Evolutionary conservation across 2,797 vertebrate species (phyloP).

Genomic region (Lepidocolaptes lacrymiger): DNA sequence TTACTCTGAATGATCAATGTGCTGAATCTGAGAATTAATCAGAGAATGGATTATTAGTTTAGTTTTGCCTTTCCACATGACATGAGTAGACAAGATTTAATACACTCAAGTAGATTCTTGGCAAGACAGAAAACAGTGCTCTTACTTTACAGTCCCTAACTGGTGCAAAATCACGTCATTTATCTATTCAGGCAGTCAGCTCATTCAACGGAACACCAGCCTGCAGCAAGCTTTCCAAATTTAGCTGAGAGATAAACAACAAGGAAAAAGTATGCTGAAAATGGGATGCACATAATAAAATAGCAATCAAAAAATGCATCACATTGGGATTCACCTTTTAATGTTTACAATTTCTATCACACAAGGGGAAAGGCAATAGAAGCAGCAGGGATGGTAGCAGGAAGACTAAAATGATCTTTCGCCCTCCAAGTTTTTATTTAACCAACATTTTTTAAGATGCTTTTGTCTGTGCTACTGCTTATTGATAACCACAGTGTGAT

Average conservation of each 20-base stretch:
- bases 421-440: not conserved
- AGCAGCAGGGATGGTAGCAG: not conserved
- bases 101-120: not conserved
- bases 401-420: not conserved
- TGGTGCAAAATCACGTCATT: not conserved
- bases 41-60: not conserved
- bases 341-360: not conserved
- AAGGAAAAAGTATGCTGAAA: conserved; percentile 21
- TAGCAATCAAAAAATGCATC: not conserved
- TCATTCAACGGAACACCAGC: conserved; percentile 34
- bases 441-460: not conserved
- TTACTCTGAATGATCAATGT: not conserved
- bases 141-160: not conserved
- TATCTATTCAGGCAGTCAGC: conserved; percentile 9
- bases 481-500: not conserved
- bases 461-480: not conserved
- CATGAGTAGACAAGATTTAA: not conserved
- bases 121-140: not conserved
- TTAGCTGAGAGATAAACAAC: conserved; percentile 51
- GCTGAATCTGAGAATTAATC: not conserved
- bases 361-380: not conserved
- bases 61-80: not conserved
- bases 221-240: conserved; percentile 55
- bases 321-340: not conserved
- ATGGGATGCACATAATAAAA: conserved; percentile 24